Percentiles rank a stretch among this genome's conserved stretches.
Conservation (phyloP, 2,888 invertebrate genomes). For the Drosophila rubida region DNA sequence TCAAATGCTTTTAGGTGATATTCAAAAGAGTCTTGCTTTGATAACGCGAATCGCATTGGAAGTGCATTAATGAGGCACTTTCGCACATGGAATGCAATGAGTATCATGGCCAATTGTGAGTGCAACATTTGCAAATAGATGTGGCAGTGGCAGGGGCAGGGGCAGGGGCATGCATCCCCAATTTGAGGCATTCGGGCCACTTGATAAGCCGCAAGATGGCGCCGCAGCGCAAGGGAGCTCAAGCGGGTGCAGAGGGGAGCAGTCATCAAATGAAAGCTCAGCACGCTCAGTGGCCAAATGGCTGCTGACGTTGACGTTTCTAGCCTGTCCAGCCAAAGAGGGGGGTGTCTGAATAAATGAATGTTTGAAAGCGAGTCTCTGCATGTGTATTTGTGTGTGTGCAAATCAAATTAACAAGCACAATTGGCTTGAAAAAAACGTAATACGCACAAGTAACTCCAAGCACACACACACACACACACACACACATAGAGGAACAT, state of each 20-base stretch:
- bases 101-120: conserved; percentile 7
- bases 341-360: conserved; percentile 15
- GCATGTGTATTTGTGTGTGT: conserved; percentile 40
- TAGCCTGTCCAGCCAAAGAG: conserved; percentile 7
- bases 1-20: not conserved
- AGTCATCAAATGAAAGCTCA: conserved; percentile 50
- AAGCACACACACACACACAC: conserved; percentile 40
- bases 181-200: conserved; percentile 40
- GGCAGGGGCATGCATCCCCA: conserved; percentile 6
- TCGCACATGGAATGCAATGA: not conserved
- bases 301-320: conserved; percentile 59
- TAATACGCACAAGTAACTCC: conserved; percentile 65
- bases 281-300: conserved; percentile 52
- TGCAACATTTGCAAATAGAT: not conserved
- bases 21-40: not conserved
- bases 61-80: conserved; percentile 3
- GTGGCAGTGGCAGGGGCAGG: not conserved
- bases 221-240: conserved; percentile 20
- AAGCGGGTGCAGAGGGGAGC: not conserved
- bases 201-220: conserved; percentile 73
- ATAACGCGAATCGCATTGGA: not conserved
- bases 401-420: conserved; percentile 81
- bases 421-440: conserved; percentile 70
- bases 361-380: no score
- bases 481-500: conserved; percentile 24